These are phyloP conservation scores for Echiichthys vipera DNA, from an alignment of 2,797 vertebrate genomes.

Conservation along the genomic window DNA sequence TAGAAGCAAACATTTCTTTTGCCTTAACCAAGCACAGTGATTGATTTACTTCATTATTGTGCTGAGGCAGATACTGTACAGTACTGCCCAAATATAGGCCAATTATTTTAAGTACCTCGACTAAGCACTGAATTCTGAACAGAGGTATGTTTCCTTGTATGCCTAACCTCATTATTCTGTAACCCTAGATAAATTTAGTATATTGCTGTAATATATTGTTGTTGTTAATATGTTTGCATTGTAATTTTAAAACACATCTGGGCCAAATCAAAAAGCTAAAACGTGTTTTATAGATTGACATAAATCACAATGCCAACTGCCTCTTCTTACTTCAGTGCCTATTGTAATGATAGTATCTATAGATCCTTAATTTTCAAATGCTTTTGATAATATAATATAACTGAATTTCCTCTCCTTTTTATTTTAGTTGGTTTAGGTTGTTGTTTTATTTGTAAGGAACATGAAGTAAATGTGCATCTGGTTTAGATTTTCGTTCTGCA, in stretches of 20 bases:
- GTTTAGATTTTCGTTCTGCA: constrained; percentile 57
- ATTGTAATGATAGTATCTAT: background rate
- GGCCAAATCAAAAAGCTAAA: constrained; percentile 40
- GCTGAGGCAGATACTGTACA: constrained; percentile 62
- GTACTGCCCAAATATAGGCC: constrained; percentile 77
- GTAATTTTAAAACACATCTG: constrained; percentile 53
- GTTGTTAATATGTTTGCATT: constrained; percentile 35
- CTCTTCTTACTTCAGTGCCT: constrained; percentile 5
- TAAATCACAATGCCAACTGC: constrained; percentile 24
- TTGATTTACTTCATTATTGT: constrained; percentile 76
- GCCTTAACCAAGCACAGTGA: constrained; percentile 52
- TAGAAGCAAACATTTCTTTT: constrained; percentile 41
- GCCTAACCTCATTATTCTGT: constrained; percentile 56
- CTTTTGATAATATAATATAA: constrained; percentile 34
- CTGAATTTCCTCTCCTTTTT: constrained; percentile 42
- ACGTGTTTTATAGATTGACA: constrained; percentile 40
- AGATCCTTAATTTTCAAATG: constrained; percentile 37
- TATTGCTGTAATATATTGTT: constrained; percentile 17
- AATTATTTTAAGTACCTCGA: constrained; percentile 80
- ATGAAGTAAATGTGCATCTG: constrained; percentile 61
- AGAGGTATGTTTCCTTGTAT: constrained; percentile 60
- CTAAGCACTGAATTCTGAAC: constrained; percentile 67
- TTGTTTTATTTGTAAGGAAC: constrained; percentile 44
- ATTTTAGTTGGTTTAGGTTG: constrained; percentile 43
- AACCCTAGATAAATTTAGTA: constrained; percentile 36